These are phyloP conservation scores for Drosophila demipolita DNA, from an alignment of 2,888 invertebrate species.

Conservation along the genomic window DNA sequence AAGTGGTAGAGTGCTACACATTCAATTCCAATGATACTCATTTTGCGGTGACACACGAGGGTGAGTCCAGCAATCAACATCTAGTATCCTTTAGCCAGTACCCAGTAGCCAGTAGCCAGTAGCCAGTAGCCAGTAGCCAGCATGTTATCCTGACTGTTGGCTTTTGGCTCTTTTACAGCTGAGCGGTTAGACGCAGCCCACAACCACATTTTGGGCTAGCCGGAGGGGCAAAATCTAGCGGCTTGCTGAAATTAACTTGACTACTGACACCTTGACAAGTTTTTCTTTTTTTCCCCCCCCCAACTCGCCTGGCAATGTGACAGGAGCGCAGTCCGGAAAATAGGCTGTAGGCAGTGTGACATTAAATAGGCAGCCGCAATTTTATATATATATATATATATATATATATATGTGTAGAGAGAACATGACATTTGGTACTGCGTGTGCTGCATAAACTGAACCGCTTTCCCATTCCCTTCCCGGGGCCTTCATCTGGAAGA, in stretches of 20 bases:
- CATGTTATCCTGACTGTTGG: conserved; percentile 43
- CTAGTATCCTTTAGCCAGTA: background rate
- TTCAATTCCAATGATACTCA: conserved; percentile 79
- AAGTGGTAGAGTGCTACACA: conserved; percentile 28
- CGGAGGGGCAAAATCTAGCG: conserved; percentile 5
- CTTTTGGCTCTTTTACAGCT: conserved; percentile 76
- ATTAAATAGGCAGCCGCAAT: conserved; percentile 59
- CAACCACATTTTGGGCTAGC: conserved; percentile 54
- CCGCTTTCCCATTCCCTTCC: background rate
- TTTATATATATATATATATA: conserved; percentile 20
- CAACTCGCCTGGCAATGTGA: conserved; percentile 23
- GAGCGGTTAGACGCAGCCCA: conserved; percentile 72
- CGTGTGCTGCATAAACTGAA: conserved; percentile 54
- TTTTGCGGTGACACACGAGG: conserved; percentile 68
- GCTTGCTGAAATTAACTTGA: conserved; percentile 70
- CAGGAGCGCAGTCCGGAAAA: background rate
- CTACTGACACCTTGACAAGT: conserved; percentile 79
- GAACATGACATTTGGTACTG: conserved; percentile 62
- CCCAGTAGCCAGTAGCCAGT: conserved; percentile 2
- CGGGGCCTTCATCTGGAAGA: conserved; percentile 35
- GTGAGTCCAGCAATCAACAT: conserved; percentile 14
- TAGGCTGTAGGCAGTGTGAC: conserved; percentile 27
- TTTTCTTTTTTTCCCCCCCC: conserved; percentile 54
- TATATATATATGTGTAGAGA: background rate
- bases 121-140: conserved; percentile 27